Conservation (phyloP, 2,888 invertebrate genomes). For the Acanthopleura granulata region DNA sequence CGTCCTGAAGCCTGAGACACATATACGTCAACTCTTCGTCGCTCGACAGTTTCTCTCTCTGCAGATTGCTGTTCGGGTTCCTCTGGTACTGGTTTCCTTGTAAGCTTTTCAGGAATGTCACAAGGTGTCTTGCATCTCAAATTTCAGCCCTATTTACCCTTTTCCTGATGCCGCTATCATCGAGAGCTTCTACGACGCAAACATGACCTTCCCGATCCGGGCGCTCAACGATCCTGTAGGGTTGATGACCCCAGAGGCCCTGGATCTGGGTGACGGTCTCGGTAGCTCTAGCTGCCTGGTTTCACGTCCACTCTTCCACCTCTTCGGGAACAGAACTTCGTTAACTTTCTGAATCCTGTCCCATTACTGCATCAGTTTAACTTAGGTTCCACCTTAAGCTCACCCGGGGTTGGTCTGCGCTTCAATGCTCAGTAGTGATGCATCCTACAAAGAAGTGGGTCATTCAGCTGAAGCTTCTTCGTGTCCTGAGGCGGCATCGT, state of each 20-base stretch:
- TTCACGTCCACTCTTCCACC: neutral
- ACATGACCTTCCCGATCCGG: too few relatives aligned
- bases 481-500: neutral
- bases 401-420: neutral
- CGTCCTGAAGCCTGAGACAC: too few relatives aligned
- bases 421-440: neutral
- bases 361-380: conserved; percentile 11
- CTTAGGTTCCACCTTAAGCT: neutral
- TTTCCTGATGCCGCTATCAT: too few relatives aligned
- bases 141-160: too few relatives aligned
- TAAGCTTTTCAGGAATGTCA: too few relatives aligned
- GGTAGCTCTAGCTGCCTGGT: neutral
- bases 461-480: neutral
- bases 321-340: conserved; percentile 12
- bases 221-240: neutral
- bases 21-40: too few relatives aligned
- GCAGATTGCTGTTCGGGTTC: too few relatives aligned
- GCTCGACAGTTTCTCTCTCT: too few relatives aligned
- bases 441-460: neutral
- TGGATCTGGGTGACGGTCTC: neutral
- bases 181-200: too few relatives aligned
- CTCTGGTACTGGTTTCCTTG: too few relatives aligned
- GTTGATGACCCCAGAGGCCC: neutral
- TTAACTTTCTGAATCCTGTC: neutral
- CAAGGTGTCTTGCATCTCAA: too few relatives aligned